Conservation (phyloP, 1,140 invertebrate genomes). For the Zaprionus inermis region DNA sequence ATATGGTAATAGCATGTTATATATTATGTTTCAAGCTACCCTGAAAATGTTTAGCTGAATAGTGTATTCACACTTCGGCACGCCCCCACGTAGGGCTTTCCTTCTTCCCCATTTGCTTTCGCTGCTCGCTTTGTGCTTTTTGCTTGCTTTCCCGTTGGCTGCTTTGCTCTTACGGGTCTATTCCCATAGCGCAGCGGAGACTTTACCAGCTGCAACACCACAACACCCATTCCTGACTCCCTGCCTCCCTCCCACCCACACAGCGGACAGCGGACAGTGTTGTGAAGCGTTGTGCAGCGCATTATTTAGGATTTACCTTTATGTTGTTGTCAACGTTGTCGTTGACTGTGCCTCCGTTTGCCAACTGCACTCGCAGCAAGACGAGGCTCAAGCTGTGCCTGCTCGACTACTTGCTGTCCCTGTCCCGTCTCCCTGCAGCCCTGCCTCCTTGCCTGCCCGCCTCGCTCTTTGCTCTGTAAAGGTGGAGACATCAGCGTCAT, state of each 20-base stretch:
- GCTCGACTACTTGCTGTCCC: background rate
- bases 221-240: conserved; percentile 21
- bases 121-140: background rate
- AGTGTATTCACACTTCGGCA: background rate
- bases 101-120: background rate
- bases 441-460: background rate
- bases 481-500: conserved; percentile 56
- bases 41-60: background rate
- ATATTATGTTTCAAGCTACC: background rate
- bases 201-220: background rate
- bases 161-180: conserved; percentile 27
- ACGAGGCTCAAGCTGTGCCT: conserved; percentile 26
- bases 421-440: background rate
- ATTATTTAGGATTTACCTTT: conserved; percentile 83
- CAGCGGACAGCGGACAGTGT: conserved; percentile 35
- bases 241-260: background rate
- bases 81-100: background rate
- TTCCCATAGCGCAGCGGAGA: conserved; percentile 51
- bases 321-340: conserved; percentile 74
- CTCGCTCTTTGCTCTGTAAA: conserved; percentile 36
- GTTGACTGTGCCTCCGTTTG: conserved; percentile 51
- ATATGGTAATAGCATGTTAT: no score
- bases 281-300: conserved; percentile 71
- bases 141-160: background rate
- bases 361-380: conserved; percentile 49